Percentiles rank a stretch among this genome's conserved stretches.
These are phyloP conservation scores for Timema cristinae DNA, from an alignment of 2,888 invertebrate species.

Conservation along the genomic window DNA sequence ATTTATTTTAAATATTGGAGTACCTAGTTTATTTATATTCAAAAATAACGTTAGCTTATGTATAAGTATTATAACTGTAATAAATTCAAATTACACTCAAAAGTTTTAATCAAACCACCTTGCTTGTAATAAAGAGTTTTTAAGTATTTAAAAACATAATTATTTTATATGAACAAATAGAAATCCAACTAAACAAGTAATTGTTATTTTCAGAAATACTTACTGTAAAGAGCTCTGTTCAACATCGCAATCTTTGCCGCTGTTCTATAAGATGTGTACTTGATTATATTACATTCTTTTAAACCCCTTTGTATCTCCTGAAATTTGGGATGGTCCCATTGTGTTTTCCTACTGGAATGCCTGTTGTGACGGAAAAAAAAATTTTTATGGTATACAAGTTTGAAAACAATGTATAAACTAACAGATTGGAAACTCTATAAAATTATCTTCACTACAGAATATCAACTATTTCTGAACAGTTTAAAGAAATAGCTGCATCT, in stretches of 20 bases:
- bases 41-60: too few species aligned
- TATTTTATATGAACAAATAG: neutral
- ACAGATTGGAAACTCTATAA: too few species aligned
- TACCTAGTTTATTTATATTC: too few species aligned
- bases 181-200: neutral
- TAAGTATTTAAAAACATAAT: neutral
- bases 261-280: slow-evolving; percentile 71
- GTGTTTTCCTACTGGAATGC: slow-evolving; percentile 8
- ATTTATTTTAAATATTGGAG: neutral
- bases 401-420: too few species aligned
- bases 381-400: too few species aligned
- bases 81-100: too few species aligned
- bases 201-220: slow-evolving; percentile 38
- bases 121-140: neutral
- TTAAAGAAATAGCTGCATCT: too few species aligned
- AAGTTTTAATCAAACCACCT: too few species aligned
- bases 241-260: slow-evolving; percentile 66
- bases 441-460: too few species aligned
- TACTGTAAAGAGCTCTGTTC: slow-evolving; percentile 63
- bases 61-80: too few species aligned
- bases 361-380: neutral
- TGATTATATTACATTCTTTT: slow-evolving; percentile 63
- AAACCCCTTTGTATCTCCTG: slow-evolving; percentile 42
- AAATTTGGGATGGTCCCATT: slow-evolving; percentile 14
- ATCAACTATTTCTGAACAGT: too few species aligned